These are phyloP conservation scores for Xanthia togata DNA, from an alignment of 2,888 invertebrate genomes.

Conservation along the genomic window DNA sequence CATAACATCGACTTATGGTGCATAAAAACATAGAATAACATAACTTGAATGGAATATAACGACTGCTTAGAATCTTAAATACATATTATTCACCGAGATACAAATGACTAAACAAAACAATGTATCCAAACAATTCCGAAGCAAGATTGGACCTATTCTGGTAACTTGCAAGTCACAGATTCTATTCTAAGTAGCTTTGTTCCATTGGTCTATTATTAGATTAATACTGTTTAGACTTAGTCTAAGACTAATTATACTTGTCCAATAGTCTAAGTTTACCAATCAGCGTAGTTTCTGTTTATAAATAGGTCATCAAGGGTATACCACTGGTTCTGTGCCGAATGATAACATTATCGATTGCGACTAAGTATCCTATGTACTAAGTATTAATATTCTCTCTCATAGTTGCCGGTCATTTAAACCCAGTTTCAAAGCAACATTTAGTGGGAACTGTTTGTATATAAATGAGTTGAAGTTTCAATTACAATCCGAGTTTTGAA, in stretches of 20 bases:
- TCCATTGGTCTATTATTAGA: slow-evolving; percentile 17
- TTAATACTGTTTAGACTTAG: slow-evolving; percentile 18
- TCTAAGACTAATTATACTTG: background rate
- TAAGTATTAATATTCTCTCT: background rate
- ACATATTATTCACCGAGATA: background rate
- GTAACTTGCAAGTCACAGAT: slow-evolving; percentile 5
- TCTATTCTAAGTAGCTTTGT: background rate
- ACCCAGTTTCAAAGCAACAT: background rate
- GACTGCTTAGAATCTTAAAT: background rate
- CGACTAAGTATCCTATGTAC: no score
- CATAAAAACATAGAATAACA: background rate
- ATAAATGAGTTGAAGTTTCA: background rate
- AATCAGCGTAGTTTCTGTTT: slow-evolving; percentile 3
- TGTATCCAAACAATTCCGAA: background rate
- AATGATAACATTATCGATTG: slow-evolving; percentile 16
- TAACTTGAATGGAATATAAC: background rate
- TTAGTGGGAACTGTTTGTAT: background rate
- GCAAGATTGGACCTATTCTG: background rate
- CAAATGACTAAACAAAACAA: slow-evolving; percentile 1
- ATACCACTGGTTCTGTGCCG: background rate
- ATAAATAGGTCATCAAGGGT: slow-evolving; percentile 18
- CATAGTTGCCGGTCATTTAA: background rate
- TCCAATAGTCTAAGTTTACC: slow-evolving; percentile 21
- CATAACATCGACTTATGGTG: background rate
- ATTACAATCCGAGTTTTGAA: no score